Evolutionary conservation across 2,888 invertebrate species (phyloP).

Genomic region (Eurytoma californica): DNA sequence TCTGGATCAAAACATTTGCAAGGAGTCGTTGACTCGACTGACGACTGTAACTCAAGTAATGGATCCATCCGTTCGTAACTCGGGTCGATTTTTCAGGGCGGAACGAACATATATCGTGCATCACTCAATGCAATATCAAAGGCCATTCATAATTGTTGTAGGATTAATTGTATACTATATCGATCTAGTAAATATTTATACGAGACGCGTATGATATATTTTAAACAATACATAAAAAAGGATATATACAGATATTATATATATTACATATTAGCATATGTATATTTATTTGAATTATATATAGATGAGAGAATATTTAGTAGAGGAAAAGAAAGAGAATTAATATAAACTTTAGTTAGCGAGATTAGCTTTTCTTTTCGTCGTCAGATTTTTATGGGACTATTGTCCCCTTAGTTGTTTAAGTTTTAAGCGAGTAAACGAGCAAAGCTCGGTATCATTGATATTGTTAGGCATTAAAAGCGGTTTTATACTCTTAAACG

Average conservation of each 20-base stretch:
- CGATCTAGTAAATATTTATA: neutral
- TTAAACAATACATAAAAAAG: neutral
- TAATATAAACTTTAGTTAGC: conserved; percentile 42
- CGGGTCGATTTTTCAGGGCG: conserved; percentile 58
- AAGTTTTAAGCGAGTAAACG: neutral
- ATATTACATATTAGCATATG: conserved; percentile 44
- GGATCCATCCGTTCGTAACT: conserved; percentile 14
- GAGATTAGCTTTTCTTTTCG: conserved; percentile 33
- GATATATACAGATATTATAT: conserved; percentile 38
- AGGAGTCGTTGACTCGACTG: conserved; percentile 1
- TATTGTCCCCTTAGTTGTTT: conserved; percentile 35
- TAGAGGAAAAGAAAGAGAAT: conserved; percentile 10
- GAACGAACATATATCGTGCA: conserved; percentile 62
- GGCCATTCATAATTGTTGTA: conserved; percentile 68
- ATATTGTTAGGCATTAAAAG: conserved; percentile 47
- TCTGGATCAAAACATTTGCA: no score
- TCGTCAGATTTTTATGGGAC: conserved; percentile 38
- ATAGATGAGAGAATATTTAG: conserved; percentile 39
- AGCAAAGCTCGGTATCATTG: conserved; percentile 17
- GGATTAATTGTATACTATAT: conserved; percentile 55
- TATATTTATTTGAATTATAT: conserved; percentile 63
- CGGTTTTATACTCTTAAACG: conserved; percentile 48
- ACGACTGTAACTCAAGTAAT: neutral
- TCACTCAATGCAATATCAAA: conserved; percentile 71
- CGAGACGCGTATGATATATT: conserved; percentile 20